These are phyloP conservation scores for Drosophila erecta DNA, from an alignment of 1,140 invertebrate genomes.

Conservation along the genomic window DNA sequence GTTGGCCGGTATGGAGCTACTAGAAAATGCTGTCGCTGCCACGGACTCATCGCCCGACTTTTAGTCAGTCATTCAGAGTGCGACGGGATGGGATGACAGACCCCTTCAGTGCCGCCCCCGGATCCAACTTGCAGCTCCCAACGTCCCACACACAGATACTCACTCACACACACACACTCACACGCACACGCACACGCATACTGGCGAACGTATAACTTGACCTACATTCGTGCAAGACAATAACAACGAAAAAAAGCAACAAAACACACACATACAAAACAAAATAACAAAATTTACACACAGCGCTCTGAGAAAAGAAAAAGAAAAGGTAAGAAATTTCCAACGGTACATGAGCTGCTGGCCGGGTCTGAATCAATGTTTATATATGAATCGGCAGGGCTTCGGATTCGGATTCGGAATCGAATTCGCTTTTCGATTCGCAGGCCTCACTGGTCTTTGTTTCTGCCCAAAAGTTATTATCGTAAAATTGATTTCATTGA, in stretches of 20 bases:
- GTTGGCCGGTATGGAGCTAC: slow-evolving; percentile 67
- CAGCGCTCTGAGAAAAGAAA: slow-evolving; percentile 68
- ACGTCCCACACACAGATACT: slow-evolving; percentile 53
- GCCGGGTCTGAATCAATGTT: slow-evolving; percentile 67
- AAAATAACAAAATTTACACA: slow-evolving; percentile 61
- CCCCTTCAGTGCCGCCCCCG: slow-evolving; percentile 10
- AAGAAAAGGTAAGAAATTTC: slow-evolving; percentile 77
- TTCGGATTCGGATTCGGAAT: slow-evolving; percentile 29
- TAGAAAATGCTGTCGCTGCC: slow-evolving; percentile 67
- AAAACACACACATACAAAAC: slow-evolving; percentile 47
- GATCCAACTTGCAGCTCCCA: slow-evolving; percentile 19
- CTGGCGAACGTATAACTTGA: slow-evolving; percentile 68
- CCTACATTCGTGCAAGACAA: slow-evolving; percentile 80
- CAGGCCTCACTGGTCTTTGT: slow-evolving; percentile 52
- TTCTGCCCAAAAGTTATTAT: slow-evolving; percentile 68
- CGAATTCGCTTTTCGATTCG: slow-evolving; percentile 4
- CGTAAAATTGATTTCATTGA: slow-evolving; percentile 83
- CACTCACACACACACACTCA: slow-evolving; percentile 34
- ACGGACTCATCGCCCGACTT: slow-evolving; percentile 35
- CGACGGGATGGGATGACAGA: slow-evolving; percentile 35
- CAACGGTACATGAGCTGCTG: slow-evolving; percentile 69
- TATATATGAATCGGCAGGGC: slow-evolving; percentile 69
- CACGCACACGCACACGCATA: slow-evolving; percentile 26
- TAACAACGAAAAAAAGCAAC: slow-evolving; percentile 71
- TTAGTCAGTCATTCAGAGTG: slow-evolving; percentile 44